Evolutionary conservation across 1,140 invertebrate species (phyloP).

Genomic region (Sarcophaga peregrina): DNA sequence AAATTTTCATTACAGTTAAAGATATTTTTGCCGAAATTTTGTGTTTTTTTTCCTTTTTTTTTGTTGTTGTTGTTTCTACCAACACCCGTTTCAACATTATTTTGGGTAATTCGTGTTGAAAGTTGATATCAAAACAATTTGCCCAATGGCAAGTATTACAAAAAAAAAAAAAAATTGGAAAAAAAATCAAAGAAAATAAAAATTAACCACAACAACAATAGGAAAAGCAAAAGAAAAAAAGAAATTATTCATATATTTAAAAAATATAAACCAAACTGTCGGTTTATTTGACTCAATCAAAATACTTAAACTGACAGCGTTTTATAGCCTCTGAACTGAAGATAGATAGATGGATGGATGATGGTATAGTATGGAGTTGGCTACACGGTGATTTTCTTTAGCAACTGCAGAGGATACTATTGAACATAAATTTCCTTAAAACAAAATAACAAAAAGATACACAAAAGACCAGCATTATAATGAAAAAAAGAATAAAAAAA

Average conservation of each 20-base stretch:
- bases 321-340: no score
- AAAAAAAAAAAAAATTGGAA: background rate
- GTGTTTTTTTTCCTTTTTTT: no score
- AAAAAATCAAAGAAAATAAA: background rate
- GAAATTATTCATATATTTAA: slow-evolving; percentile 34
- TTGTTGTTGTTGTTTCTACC: background rate
- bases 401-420: no score
- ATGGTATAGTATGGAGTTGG: no score
- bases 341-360: slow-evolving; percentile 22
- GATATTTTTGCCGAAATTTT: background rate
- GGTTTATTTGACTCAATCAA: slow-evolving; percentile 38
- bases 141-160: slow-evolving; percentile 37
- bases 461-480: background rate
- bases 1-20: slow-evolving; percentile 19
- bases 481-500: no score
- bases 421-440: no score
- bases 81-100: background rate
- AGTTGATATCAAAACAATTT: slow-evolving; percentile 34
- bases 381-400: no score
- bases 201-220: background rate
- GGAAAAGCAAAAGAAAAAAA: background rate
- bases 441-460: no score
- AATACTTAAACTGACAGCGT: background rate
- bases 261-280: slow-evolving; percentile 29
- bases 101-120: slow-evolving; percentile 37